Evolutionary conservation across 37 sponge, comb jelly and placozoan species (phyloP), one percentile per base, ranked within the genome.

Genomic region (Spongilla lacustris): DNA sequence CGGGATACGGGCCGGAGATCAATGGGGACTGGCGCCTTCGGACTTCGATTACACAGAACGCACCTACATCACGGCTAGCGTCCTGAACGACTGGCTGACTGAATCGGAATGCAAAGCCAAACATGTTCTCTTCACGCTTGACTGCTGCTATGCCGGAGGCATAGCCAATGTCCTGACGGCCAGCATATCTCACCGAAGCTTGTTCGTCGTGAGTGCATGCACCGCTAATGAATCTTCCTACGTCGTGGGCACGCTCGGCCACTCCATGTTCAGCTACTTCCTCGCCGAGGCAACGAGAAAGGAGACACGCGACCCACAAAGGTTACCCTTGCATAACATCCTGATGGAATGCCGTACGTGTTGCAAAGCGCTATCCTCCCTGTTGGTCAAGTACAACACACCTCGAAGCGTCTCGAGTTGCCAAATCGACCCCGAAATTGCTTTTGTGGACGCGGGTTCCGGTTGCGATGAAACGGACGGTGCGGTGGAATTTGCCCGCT

Each of bases 201-300:
- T 78, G 6, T 77, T 77, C 66, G 85, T 80, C 6, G 32, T 84
- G 26, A 66, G 50, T 32, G 68, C 82, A 25, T 32, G 75, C 19
- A 75, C 78, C 27, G 77, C 79, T 24, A 37, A 78, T 74, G 83
- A 89, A 28, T 26, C 71, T 28, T 74, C 74, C 11, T 14, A 81
- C 8, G 85, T 85, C 31, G 9, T 85, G 2, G 46, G 36, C 10
- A 26, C 86, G 35, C 78, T 90, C 9, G 78, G 67, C 29, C 66
- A 85, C 36, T 90, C 91, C 33, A 76, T 76, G 26, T 90, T 90
- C 78, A 69, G 72, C 73, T 90, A 82, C 68, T 85, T 85, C 72
- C 68, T 90, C 1, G 66, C 86, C 27, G 11, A 79, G 12, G 67
- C 49, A 69, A 41, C 67, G 4, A 28, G 29, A 19, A 80, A 12